Conservation (phyloP, 2,113 vertebrate species). For the Empidonax alnorum region DNA sequence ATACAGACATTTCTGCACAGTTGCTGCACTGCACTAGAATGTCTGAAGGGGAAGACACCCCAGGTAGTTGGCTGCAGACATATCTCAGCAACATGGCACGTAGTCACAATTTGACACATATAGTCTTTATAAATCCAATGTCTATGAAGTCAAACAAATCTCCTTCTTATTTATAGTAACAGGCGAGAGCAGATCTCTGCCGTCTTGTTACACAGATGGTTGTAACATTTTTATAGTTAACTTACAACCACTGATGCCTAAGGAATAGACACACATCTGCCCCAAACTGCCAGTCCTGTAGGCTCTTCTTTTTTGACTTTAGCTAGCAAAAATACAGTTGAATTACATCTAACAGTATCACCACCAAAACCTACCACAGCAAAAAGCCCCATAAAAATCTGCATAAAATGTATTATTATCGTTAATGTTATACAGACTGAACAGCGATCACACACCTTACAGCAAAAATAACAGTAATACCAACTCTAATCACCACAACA, state of each 20-base stretch:
- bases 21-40: not conserved
- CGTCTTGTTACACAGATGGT: slow-evolving; percentile 76
- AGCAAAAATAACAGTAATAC: not conserved
- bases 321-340: slow-evolving; percentile 43
- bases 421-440: not conserved
- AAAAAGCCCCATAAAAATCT: not conserved
- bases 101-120: slow-evolving; percentile 45
- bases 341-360: slow-evolving; percentile 3
- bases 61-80: slow-evolving; percentile 63
- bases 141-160: slow-evolving; percentile 68
- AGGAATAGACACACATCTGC: slow-evolving; percentile 76
- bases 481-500: not conserved
- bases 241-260: slow-evolving; percentile 73
- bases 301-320: slow-evolving; percentile 69
- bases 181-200: slow-evolving; percentile 63
- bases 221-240: slow-evolving; percentile 75
- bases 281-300: slow-evolving; percentile 69
- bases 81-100: slow-evolving; percentile 26
- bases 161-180: slow-evolving; percentile 66
- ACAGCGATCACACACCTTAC: not conserved
- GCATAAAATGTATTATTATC: not conserved
- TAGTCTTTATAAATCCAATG: slow-evolving; percentile 63
- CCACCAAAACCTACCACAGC: not conserved
- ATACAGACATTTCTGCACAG: slow-evolving; percentile 34
- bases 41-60: slow-evolving; percentile 55